These are phyloP conservation scores for Muscicapa striata DNA, from an alignment of 2,797 vertebrate species.

Conservation along the genomic window DNA sequence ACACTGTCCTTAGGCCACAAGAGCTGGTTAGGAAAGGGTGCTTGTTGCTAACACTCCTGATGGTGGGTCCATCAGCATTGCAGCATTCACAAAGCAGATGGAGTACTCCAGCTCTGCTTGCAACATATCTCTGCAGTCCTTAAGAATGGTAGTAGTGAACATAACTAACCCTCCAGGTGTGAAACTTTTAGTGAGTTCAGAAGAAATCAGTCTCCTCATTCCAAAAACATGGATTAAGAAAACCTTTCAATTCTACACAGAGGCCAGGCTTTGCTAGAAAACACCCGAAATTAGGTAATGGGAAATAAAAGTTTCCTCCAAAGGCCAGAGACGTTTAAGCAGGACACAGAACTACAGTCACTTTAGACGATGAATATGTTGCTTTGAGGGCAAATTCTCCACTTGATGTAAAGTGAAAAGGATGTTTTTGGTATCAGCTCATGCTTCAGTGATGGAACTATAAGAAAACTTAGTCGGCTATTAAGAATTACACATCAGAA, in stretches of 20 bases:
- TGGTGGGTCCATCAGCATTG: not conserved
- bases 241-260: not conserved
- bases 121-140: no score
- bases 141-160: no score
- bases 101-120: not conserved
- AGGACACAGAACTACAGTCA: not conserved
- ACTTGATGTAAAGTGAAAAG: not conserved
- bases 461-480: not conserved
- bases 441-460: not conserved
- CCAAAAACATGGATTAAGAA: not conserved
- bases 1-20: not conserved
- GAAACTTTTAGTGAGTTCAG: no score
- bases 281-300: not conserved
- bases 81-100: not conserved
- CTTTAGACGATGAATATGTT: rapidly evolving
- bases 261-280: not conserved
- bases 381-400: not conserved
- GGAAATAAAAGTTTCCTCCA: not conserved
- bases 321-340: not conserved
- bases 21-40: not conserved
- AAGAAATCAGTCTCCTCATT: no score
- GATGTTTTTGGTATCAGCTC: not conserved
- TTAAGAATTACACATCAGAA: not conserved
- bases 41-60: not conserved
- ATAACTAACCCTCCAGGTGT: no score